These are phyloP conservation scores for Tiliacea aurago DNA, from an alignment of 2,888 invertebrate species.

Conservation along the genomic window DNA sequence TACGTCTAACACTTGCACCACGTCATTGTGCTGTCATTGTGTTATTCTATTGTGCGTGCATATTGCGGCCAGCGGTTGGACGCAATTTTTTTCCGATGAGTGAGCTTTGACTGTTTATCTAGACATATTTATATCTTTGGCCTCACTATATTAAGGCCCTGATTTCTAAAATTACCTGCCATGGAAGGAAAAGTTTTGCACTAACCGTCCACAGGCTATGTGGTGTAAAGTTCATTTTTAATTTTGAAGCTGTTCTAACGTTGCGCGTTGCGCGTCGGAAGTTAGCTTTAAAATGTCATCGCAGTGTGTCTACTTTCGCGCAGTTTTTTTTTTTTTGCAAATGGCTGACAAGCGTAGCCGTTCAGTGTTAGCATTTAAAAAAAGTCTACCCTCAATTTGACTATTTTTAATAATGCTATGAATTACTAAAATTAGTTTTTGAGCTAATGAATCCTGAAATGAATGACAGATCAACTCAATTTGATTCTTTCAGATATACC, in stretches of 20 bases:
- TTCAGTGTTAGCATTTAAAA: background rate
- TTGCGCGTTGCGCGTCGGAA: too few relatives aligned
- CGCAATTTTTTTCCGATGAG: too few relatives aligned
- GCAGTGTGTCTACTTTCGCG: constrained; percentile 1
- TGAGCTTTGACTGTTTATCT: too few relatives aligned
- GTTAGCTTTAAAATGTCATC: constrained; percentile 23
- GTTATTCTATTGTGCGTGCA: too few relatives aligned
- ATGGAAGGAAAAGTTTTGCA: background rate
- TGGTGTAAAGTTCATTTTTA: constrained; percentile 21
- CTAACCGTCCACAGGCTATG: background rate
- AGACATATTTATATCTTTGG: too few relatives aligned
- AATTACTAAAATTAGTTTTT: background rate
- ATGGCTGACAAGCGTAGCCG: background rate
- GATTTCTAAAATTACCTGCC: background rate
- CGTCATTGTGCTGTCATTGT: too few relatives aligned
- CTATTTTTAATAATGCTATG: background rate
- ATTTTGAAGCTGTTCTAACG: constrained; percentile 16
- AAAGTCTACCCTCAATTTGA: background rate
- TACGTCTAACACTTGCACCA: too few relatives aligned
- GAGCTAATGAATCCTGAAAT: background rate
- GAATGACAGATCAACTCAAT: background rate
- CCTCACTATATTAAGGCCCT: background rate
- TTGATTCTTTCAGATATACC: background rate
- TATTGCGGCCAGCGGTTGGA: too few relatives aligned
- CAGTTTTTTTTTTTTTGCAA: constrained; percentile 5